Conservation (phyloP, 2,888 invertebrate species). For the Agrochola lota region DNA sequence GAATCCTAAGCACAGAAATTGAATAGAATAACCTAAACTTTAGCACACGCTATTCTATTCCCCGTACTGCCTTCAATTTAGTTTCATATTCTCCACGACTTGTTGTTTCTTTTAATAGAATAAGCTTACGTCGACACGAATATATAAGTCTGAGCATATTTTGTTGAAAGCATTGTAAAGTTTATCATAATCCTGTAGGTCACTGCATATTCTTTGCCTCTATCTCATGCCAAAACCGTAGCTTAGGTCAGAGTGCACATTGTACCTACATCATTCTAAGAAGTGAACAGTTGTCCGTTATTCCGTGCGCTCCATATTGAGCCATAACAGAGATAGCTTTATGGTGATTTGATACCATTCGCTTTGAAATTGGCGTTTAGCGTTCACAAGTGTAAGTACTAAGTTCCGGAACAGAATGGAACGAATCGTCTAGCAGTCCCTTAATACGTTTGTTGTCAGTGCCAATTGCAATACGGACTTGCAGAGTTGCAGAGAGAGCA, state of each 20-base stretch:
- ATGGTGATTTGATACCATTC: slow-evolving; percentile 90
- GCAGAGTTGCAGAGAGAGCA: slow-evolving; percentile 46
- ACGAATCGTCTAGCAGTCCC: slow-evolving; percentile 64
- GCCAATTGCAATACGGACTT: slow-evolving; percentile 52
- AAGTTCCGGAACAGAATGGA: slow-evolving; percentile 68
- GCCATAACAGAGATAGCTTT: slow-evolving; percentile 83
- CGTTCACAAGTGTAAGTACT: slow-evolving; percentile 74
- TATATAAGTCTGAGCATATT: slow-evolving; percentile 50
- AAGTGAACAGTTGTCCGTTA: slow-evolving; percentile 80
- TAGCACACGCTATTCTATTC: slow-evolving; percentile 27
- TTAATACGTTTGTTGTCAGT: slow-evolving; percentile 63
- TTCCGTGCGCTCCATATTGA: slow-evolving; percentile 85
- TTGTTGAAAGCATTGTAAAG: slow-evolving; percentile 59
- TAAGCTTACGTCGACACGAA: slow-evolving; percentile 46
- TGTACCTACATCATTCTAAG: slow-evolving; percentile 79
- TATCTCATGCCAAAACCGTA: slow-evolving; percentile 75
- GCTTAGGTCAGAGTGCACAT: slow-evolving; percentile 74
- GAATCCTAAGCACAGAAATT: slow-evolving; percentile 39
- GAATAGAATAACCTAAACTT: slow-evolving; percentile 25
- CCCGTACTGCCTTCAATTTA: slow-evolving; percentile 9
- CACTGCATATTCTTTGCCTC: slow-evolving; percentile 75
- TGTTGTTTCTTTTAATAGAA: slow-evolving; percentile 31
- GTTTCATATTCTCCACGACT: slow-evolving; percentile 21
- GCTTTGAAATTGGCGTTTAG: slow-evolving; percentile 86
- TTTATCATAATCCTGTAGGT: slow-evolving; percentile 73